Evolutionary conservation across 2,113 vertebrate genomes (phyloP), one percentile per base, ranked within the genome.

Genomic region (Cygnus buccinator): DNA sequence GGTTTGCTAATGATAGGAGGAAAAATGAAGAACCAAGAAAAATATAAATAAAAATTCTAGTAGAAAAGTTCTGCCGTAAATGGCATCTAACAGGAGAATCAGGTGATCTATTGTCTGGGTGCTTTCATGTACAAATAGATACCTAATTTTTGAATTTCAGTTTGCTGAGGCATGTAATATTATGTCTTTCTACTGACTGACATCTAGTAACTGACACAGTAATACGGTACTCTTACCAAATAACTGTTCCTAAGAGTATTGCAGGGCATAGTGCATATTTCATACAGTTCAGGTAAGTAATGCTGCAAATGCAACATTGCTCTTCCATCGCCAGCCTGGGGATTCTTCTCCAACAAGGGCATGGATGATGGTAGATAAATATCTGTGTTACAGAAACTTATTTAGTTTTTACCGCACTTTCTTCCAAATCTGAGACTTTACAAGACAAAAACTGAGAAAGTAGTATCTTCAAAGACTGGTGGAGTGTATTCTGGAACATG

Each of bases 241-340:
- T 13, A 21, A 19, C 9, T 31, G 25, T 41, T 90, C 44, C 17
- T 33, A 41, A 43, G 54, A 35, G 9, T 35, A 11, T 29, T 90
- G 21, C 22, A 22, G 63, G 83, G 13, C 48, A 39, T 5, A 11
- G 11, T 37, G 1, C 43, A 14, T 17, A 6, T 73, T 90, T 65
- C 37, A 19, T 39, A 10, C n/a, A 20, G 20, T 41, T 94, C 91
- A 55, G 12, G 6, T 43, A 23, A 39, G 43, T 46, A 87, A 67
- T 80, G 43, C 41, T 84, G 78, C 44, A 52, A 57, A 52, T 4
- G 21, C 21, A 52, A 25, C 16, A 15, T 10, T 48, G 43, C 15
- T 58, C 0, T 39, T 81, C 29, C 14, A 44, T 4, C 0, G 0
- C 35, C 21, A 54, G 13, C 39, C 3, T 65, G 33, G 7, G 11